Evolutionary conservation across 2,888 invertebrate genomes (phyloP), one percentile per base, ranked within the genome.

Genomic region (Stenodema calcarata): DNA sequence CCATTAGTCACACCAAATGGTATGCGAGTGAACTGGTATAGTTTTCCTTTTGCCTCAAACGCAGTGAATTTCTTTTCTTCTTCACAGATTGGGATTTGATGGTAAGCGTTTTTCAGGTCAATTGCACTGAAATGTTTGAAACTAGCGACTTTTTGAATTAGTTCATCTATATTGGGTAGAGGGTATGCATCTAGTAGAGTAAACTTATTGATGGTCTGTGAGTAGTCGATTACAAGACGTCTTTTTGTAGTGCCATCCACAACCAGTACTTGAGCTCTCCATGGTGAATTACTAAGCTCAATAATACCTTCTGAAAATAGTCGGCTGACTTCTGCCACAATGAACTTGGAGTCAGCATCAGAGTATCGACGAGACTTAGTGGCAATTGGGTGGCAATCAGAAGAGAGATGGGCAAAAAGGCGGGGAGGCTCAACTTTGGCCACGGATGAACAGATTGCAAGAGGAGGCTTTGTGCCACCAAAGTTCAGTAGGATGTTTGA

Each of bases 41-140:
- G 47, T 18, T 75, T 27, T n/a, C 81, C 80, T 9, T 27, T 27
- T 18, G 86, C 86, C 70, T 86, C 86, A 47, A 86, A 86, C n/a
- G 81, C 73, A 18, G 86, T 81, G 44, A 44, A 81, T 50, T 23
- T n/a, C 41, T 28, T 79, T 12, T 86, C 79, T 23, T 78, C 42
- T n/a, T 86, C 80, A 6, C 30, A 16, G 23, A 86, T 79, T 0
- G 41, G 86, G 9, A 86, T 70, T 42, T 86, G 79, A n/a, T 86
- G 79, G 28, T 86, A 86, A 6, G 86, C 86, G 28, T 35, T 79
- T 62, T 30, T 30, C 14, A 79, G 18, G 44, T 80, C 79, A 11
- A 86, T 69, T 1, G 79, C 18, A 70, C 79, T 79, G 42, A 79
- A 85, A 2, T 11, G 7, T 16, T 28, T 28, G 54, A 28, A 69